Base-by-base conservation (phyloP, 1,140 invertebrate genomes). In the Bombus sibiricus region DNA sequence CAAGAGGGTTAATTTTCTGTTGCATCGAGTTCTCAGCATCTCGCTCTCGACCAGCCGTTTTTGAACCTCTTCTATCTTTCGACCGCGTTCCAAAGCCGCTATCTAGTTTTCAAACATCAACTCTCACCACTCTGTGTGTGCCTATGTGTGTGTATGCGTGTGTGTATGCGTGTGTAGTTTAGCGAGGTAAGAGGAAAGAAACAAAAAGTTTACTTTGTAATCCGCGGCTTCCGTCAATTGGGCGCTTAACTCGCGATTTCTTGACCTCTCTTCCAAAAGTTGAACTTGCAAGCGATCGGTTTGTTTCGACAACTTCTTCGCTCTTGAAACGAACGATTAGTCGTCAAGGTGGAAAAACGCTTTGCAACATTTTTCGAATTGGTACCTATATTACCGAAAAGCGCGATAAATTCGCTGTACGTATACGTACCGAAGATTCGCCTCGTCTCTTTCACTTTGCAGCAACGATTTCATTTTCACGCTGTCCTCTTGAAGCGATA, bases 51-150 rank as follows among this genome's bases (percentile, higher is more conserved):
- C 96, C 6, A 98, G 91, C 83, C 96, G 96, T 93, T 97, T 97
- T 89, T 98, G 97, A 3, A 98, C 94, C 76, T 98, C 98, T 92
- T 98, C 98, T 84, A 98, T 97, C 95, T 98, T 98, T 59, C 97
- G 95, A 0, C 97, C 97, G 37, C 97, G 95, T 94, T 98, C 98
- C 86, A 98, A 91, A 12, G 98, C 97, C 28, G 97, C 97, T 89
- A 98, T 97, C 97, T 98, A 91, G 32, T 47, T 41, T 53, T 57
- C 13, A n/a, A 41, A 79, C 13, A 22, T 13, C 47, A 0, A 25
- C 15, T 68, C 66, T 71, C 37, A 77, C 72, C 66, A 81, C 68
- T n/a, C 0, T 12, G 25, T 8, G 25, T 10, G 9, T 28, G 57
- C 4, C 3, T 10, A 25, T 10, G 57, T 4, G 13, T 32, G n/a